These are phyloP conservation scores for Eufriesea mexicana DNA, from an alignment of 1,140 invertebrate species.

Conservation along the genomic window DNA sequence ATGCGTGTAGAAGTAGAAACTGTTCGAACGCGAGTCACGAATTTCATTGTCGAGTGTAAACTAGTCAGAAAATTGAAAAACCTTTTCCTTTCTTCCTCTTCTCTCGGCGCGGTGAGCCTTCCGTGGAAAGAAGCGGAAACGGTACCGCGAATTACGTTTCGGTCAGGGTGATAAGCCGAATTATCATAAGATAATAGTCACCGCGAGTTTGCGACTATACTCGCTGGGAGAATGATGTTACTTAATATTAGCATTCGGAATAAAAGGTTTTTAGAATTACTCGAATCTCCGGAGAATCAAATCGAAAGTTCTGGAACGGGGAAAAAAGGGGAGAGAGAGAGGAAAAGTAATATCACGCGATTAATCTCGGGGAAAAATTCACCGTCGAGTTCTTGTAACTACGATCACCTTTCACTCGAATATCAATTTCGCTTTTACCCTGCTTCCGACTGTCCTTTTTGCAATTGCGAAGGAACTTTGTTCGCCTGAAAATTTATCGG, in stretches of 20 bases:
- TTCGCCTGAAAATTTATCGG: too few relatives aligned
- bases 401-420: background rate
- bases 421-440: background rate
- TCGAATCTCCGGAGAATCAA: background rate
- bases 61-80: background rate
- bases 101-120: too few relatives aligned
- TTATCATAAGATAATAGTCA: background rate
- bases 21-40: background rate
- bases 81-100: too few relatives aligned
- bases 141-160: background rate
- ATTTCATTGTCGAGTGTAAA: background rate
- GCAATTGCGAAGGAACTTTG: too few relatives aligned
- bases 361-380: background rate
- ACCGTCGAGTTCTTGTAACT: background rate
- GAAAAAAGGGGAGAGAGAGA: background rate
- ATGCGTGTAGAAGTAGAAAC: background rate
- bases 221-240: background rate
- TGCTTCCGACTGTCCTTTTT: too few relatives aligned
- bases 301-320: too few relatives aligned
- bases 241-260: background rate
- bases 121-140: background rate
- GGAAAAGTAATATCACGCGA: background rate
- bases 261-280: background rate
- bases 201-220: background rate
- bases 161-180: background rate